Base-by-base conservation (phyloP, 1,140 invertebrate species). In the Bombus sylvicola region DNA sequence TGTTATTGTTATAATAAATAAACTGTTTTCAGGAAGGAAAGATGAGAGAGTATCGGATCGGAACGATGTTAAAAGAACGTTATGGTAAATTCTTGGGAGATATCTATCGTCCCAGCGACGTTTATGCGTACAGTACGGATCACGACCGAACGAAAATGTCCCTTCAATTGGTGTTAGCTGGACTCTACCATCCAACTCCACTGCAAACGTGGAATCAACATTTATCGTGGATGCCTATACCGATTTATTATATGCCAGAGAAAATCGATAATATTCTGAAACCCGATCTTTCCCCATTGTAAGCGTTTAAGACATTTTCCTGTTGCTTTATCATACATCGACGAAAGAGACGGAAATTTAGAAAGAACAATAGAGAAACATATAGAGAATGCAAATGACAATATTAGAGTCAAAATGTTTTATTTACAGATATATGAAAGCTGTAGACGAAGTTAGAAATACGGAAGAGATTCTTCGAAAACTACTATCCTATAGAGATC, bases 141-240 rank as follows among this genome's bases (percentile, higher is more conserved):
- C 95, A 92, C 77, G 95, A 95, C 34, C 93, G 96, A 15, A 97
- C 96, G 1, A 96, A 96, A 92, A 96, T 96, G 96, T 96, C 95
- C 6, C 95, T 94, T 1, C 92, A 96, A 47, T 92, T 96, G 4
- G 95, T 96, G 6, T 88, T 97, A 31, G 95, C 96, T 1, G 96
- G 95, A 3, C 86, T 97, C 75, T 96, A 95, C 88, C 96, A 96
- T 69, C 96, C 96, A 4, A 75, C 90, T 31, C 77, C 87, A 1
- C 62, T 85, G 0, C 96, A 96, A 83, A 88, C 86, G 53, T 96
- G 96, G 96, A 94, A 95, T 83, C 88, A 94, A 22, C 59, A 91
- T 37, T 86, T 95, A 37, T n/a, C 75, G 4, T 95, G 94, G 94
- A 89, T 92, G 47, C 92, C 93, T 3, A 94, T 94, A 84, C 94